A percentile compares a stretch with the other conserved stretches of the same genome.
These are phyloP conservation scores for Orestias chungarensis DNA, from an alignment of 2,797 vertebrate species.

Conservation along the genomic window DNA sequence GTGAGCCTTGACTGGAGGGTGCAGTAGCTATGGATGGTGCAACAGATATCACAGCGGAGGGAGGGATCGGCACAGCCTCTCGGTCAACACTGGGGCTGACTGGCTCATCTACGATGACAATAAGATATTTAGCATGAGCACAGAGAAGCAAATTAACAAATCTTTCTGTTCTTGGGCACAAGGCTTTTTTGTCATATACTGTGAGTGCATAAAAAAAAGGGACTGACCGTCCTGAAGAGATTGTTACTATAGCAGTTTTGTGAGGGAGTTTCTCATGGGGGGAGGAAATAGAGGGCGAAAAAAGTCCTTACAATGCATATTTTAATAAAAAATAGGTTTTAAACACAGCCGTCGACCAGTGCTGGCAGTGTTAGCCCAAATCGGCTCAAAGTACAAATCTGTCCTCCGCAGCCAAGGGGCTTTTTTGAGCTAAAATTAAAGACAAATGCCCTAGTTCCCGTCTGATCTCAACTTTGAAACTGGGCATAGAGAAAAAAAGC, in stretches of 20 bases:
- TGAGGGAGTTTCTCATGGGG: constrained; percentile 1
- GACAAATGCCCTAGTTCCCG: constrained; percentile 77
- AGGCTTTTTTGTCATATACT: neutral
- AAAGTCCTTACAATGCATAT: constrained; percentile 36
- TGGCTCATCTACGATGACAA: constrained; percentile 87
- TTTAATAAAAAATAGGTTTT: constrained; percentile 55
- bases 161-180: neutral
- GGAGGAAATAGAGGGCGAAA: constrained; percentile 17
- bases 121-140: constrained; percentile 19
- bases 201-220: neutral
- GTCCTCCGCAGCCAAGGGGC: constrained; percentile 72
- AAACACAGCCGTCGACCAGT: constrained; percentile 42
- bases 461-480: constrained; percentile 66
- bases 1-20: constrained; percentile 86
- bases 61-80: constrained; percentile 89
- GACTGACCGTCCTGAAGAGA: constrained; percentile 3
- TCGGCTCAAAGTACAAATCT: constrained; percentile 70
- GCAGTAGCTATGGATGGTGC: constrained; percentile 81
- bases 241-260: constrained; percentile 4
- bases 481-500: constrained; percentile 60
- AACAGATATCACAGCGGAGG: constrained; percentile 93
- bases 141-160: constrained; percentile 9
- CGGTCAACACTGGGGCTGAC: constrained; percentile 95
- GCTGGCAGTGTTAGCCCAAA: constrained; percentile 54
- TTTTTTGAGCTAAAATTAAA: constrained; percentile 82